Conservation (phyloP, 2,113 vertebrate genomes). For the Ploceus nigricollis region DNA sequence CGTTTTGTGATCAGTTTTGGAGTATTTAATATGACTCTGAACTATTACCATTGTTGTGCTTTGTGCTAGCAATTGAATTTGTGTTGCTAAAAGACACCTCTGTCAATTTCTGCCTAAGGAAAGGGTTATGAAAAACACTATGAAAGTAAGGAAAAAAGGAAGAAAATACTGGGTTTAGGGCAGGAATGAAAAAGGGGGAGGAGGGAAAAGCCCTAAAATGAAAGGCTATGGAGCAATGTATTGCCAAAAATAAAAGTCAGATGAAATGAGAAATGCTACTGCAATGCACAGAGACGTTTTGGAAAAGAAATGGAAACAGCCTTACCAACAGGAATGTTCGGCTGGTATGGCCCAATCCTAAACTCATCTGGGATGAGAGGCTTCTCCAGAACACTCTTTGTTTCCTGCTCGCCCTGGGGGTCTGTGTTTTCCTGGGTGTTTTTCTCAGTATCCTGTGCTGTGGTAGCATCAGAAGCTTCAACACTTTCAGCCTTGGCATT, state of each 20-base stretch:
- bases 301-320: background rate
- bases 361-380: slow-evolving; percentile 71
- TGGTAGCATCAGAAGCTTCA: slow-evolving; percentile 49
- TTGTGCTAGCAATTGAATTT: background rate
- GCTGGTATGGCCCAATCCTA: slow-evolving; percentile 83
- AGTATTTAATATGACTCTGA: slow-evolving; percentile 3
- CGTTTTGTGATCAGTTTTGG: background rate
- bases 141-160: background rate
- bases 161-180: background rate
- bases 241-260: slow-evolving; percentile 29
- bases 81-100: background rate
- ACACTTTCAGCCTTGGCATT: slow-evolving; percentile 42
- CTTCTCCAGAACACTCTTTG: slow-evolving; percentile 65
- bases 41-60: background rate
- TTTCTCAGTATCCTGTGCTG: slow-evolving; percentile 48
- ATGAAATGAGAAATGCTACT: slow-evolving; percentile 44
- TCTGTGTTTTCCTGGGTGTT: slow-evolving; percentile 59
- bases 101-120: slow-evolving; percentile 31
- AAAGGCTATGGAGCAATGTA: background rate
- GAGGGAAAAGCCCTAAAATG: slow-evolving; percentile 4
- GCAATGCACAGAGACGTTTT: background rate
- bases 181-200: background rate
- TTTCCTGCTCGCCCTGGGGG: slow-evolving; percentile 60
- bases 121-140: slow-evolving; percentile 20
- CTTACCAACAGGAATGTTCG: slow-evolving; percentile 89